Percentiles rank a stretch among this genome's conserved stretches.
These are phyloP conservation scores for Latrodectus geometricus DNA, from an alignment of 1,140 invertebrate genomes.

Conservation along the genomic window DNA sequence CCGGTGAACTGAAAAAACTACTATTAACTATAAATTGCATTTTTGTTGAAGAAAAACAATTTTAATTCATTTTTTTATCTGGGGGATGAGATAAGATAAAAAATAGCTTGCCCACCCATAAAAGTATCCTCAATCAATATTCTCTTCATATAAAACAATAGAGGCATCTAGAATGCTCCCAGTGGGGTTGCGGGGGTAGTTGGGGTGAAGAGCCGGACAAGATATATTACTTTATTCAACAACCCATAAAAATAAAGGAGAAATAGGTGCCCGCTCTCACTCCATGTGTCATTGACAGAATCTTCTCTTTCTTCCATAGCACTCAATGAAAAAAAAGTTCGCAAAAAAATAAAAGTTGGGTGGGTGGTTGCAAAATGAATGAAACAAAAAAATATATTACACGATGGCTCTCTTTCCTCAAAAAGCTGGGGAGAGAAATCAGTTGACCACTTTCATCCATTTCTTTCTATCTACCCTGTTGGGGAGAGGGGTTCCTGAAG, in stretches of 20 bases:
- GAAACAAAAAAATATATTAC: conserved; percentile 54
- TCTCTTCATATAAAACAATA: conserved; percentile 1
- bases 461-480: not conserved
- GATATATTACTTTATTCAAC: conserved; percentile 61
- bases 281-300: conserved; percentile 52
- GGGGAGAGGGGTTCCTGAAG: not conserved
- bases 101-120: not conserved
- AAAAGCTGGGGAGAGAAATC: conserved; percentile 53
- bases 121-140: not conserved
- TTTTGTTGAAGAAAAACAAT: too few relatives aligned
- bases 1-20: too few relatives aligned
- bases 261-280: conserved; percentile 23
- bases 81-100: too few relatives aligned
- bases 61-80: too few relatives aligned
- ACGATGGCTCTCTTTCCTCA: conserved; percentile 33
- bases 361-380: conserved; percentile 13
- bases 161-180: not conserved
- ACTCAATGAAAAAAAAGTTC: not conserved
- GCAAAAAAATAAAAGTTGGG: not conserved
- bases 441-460: conserved; percentile 62
- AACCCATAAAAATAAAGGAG: conserved; percentile 58
- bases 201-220: conserved; percentile 16
- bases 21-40: too few relatives aligned
- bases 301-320: not conserved
- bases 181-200: not conserved